A percentile compares a stretch with the other conserved stretches of the same genome.
Evolutionary conservation across 2,113 vertebrate species (phyloP).

Genomic region (Athene cunicularia): DNA sequence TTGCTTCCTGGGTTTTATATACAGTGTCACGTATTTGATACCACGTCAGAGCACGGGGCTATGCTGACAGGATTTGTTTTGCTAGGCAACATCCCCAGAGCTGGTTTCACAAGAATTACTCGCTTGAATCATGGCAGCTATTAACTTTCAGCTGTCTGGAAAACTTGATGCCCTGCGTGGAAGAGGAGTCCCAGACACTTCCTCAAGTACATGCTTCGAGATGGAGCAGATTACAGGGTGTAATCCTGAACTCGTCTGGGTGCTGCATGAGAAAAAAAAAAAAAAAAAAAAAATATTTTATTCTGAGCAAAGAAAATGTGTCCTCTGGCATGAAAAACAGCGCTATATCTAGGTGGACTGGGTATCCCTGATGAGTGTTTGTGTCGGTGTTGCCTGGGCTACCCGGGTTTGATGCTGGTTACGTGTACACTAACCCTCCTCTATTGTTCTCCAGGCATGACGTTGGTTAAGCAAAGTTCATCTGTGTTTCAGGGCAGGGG

Average conservation of each 20-base stretch:
- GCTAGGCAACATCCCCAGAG: slow-evolving; percentile 26
- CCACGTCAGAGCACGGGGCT: slow-evolving; percentile 12
- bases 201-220: neutral
- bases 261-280: neutral
- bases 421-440: rapidly evolving
- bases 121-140: neutral
- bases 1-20: slow-evolving; percentile 36
- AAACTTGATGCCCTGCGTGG: slow-evolving; percentile 3
- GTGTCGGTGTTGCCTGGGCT: neutral
- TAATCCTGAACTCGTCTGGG: neutral
- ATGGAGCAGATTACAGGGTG: neutral
- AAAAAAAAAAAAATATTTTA: rapidly evolving
- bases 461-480: neutral
- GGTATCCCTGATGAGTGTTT: neutral
- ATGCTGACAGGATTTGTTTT: neutral
- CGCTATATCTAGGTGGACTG: rapidly evolving
- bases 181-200: slow-evolving; percentile 35
- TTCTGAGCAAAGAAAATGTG: neutral
- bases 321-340: neutral
- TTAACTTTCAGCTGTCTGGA: slow-evolving; percentile 36
- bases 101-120: slow-evolving; percentile 45
- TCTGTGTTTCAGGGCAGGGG: rapidly evolving
- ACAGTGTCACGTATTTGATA: neutral
- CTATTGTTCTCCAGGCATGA: neutral
- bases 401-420: neutral